Evolutionary conservation across 2,113 vertebrate genomes (phyloP), one percentile per base, ranked within the genome.

Genomic region (Rhineura floridana): DNA sequence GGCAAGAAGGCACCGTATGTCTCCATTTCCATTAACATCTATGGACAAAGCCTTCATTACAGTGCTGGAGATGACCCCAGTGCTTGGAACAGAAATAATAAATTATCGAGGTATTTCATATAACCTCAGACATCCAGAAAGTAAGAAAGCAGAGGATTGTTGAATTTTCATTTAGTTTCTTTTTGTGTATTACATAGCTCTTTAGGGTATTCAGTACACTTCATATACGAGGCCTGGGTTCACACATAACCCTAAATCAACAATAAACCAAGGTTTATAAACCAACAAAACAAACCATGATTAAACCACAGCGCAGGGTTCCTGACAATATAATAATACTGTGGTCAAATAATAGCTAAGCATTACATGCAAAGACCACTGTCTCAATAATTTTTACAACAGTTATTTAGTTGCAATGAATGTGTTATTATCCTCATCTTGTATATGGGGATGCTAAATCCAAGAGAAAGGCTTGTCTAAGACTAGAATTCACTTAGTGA

Each of bases 11-110:
- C 98, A 99, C 94, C 99, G 99, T 93, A 99, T 99, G 98, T 99
- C 99, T 94, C 98, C 99, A 30, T 99, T 99, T 95, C 99, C 99
- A 79, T 96, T 99, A 95, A 99, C 99, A 86, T 99, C 99, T 90
- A 99, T 99, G 99, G 99, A 99, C 97, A 99, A 99, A 97, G 99
- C 99, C 96, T 99, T 99, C 97, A 99, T 99, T 97, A 99, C 99
- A 96, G 99, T 99, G 95, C 96, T 99, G 95, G 99, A 99, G 97
- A 99, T 99, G 98, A 99, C 99, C 46, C 98, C 98, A 73, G 98
- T 99, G 96, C 98, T 99, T 95, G 98, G 98, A 96, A 99, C 98
- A 93, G 99, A 99, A 97, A 99, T 99, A 96, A 99, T 99, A 95
- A 99, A 99, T 96, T 99, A 99, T 96, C 97, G 98, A 98, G 99